Conservation (phyloP, 2,888 invertebrate genomes). For the Anaspis maculata region DNA sequence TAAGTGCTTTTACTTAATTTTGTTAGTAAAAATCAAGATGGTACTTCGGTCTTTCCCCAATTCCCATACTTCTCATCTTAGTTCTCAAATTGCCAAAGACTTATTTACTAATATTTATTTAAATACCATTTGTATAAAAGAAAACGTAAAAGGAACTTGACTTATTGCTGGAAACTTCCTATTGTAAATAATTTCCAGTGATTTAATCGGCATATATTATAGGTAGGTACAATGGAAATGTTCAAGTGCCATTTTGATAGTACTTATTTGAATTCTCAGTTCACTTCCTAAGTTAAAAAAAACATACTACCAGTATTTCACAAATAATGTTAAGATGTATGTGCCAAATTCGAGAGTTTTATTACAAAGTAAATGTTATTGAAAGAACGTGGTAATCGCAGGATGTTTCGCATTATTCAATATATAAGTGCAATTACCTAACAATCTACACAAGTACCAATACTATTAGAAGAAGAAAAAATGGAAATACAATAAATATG, state of each 20-base stretch:
- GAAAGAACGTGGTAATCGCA: conserved; percentile 17
- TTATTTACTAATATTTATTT: no score
- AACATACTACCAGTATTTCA: conserved; percentile 15
- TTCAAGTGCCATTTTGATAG: no score
- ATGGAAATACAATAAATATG: conserved; percentile 15
- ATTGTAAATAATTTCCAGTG: conserved; percentile 3
- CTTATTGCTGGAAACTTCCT: no score
- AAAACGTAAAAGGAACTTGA: no score
- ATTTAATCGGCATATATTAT: conserved; percentile 4
- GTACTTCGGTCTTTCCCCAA: no score
- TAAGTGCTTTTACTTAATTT: no score
- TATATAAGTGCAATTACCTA: conserved; percentile 31
- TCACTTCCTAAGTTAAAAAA: no score
- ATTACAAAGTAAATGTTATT: conserved; percentile 8
- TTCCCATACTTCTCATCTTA: no score
- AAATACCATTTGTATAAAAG: no score
- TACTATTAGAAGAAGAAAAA: conserved; percentile 20
- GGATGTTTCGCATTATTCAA: conserved; percentile 21
- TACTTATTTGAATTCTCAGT: no score
- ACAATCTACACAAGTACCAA: conserved; percentile 24
- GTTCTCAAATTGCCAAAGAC: no score
- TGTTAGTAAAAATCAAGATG: conserved; percentile 4
- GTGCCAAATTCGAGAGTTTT: conserved; percentile 27
- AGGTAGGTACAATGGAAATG: no score
- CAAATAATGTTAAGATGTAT: conserved; percentile 21